Evolutionary conservation across 2,797 vertebrate species (phyloP), one percentile per base, ranked within the genome.

Genomic region (Phylloscopus collybita): DNA sequence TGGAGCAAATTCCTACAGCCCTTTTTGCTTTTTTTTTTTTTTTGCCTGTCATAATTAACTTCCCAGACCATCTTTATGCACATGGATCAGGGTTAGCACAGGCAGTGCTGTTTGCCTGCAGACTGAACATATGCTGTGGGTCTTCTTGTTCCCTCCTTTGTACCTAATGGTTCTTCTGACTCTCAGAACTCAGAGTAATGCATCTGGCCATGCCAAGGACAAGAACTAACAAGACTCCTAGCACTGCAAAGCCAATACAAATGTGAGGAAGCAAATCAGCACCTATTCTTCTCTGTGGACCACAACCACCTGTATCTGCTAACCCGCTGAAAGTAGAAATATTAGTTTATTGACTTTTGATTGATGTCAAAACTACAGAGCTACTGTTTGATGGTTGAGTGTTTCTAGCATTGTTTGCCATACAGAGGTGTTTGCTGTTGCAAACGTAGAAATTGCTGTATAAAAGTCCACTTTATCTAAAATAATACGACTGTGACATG

Each of bases 91-190:
- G 95, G 95, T 80, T 95, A 97, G 94, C 84, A 97, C 92, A 92
- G 81, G 75, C 86, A 88, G 94, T 94, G 57, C 89, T 62, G 34
- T 75, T 94, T 0, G n/a, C 65, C 81, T 91, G 84, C 86, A 95
- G 84, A 96, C 67, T 86, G 92, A 95, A 91, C 94, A 96, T 95
- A 95, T 96, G 94, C 69, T 78, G 61, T 85, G 53, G 75, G 88
- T 94, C 83, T 87, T 89, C 86, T 66, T 91, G 90, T 95, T 96
- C 94, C 86, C 80, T 88, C 71, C 80, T 56, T 44, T 40, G 44
- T 69, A 72, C 50, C 71, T 89, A 71, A 74, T 80, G 66, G 69
- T 18, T 87, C 80, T 91, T 80, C 74, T 86, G 50, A 50, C 32
- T 76, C 88, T 66, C 5, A 1, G 56, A 94, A 92, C 87, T 89